Evolutionary conservation across 2,888 invertebrate species (phyloP).

Genomic region (Neoitamus cyanurus): DNA sequence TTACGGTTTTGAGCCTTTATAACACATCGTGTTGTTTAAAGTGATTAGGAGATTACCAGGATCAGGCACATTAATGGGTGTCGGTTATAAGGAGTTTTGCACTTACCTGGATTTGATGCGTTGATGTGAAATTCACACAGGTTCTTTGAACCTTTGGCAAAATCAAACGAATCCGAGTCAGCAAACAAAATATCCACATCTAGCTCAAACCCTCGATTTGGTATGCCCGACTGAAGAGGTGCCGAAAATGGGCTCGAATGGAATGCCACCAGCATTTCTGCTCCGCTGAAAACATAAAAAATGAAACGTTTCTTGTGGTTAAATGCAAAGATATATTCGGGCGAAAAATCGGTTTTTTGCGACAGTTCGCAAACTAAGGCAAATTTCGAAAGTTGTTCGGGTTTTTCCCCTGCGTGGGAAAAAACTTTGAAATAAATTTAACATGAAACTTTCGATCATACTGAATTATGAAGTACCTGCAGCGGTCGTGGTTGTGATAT

Average conservation of each 20-base stretch:
- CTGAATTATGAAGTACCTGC: background rate
- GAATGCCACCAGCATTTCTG: conserved; percentile 88
- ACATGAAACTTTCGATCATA: background rate
- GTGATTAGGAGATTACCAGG: background rate
- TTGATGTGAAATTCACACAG: conserved; percentile 81
- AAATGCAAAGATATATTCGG: background rate
- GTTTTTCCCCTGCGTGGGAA: background rate
- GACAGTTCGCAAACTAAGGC: background rate
- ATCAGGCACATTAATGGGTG: background rate
- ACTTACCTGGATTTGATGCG: conserved; percentile 71
- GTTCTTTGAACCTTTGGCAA: conserved; percentile 71
- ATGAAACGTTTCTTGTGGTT: conserved; percentile 2
- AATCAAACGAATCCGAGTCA: conserved; percentile 87
- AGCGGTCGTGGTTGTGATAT: background rate
- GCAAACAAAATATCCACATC: conserved; percentile 90
- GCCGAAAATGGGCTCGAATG: conserved; percentile 87
- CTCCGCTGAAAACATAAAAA: conserved; percentile 69
- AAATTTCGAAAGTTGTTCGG: background rate
- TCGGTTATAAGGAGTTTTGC: background rate
- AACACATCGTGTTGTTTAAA: background rate
- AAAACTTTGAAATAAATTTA: background rate
- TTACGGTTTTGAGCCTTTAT: background rate
- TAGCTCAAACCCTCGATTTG: conserved; percentile 84
- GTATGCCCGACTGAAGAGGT: conserved; percentile 75
- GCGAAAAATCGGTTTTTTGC: background rate